Percentiles rank a stretch among this genome's conserved stretches.
phyloP scores from a whole-genome alignment of 2,113 vertebrate species.

The Cromileptes altivelis region DNA sequence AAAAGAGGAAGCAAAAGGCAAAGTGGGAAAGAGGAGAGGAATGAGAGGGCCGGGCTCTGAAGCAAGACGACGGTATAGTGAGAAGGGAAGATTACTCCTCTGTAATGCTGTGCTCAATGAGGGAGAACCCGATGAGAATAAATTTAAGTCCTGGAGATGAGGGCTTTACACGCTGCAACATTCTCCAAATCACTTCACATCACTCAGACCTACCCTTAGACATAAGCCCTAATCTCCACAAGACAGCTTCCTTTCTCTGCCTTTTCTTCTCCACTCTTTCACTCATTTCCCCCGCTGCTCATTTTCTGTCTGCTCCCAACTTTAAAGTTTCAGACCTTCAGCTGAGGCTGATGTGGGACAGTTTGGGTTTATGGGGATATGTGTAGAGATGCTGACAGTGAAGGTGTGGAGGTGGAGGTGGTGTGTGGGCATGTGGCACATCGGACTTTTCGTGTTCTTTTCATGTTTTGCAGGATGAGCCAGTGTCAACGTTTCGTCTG shows the following conservation, averaged over 20 bases:
- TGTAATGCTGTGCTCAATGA: constrained; percentile 63
- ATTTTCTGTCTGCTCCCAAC: background rate
- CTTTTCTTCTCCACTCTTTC: background rate
- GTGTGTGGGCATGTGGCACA: too few species aligned
- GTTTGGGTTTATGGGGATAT: background rate
- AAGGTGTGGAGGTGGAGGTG: too few species aligned
- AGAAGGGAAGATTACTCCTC: constrained; percentile 51
- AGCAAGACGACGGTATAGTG: constrained; percentile 3
- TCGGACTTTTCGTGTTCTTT: too few species aligned
- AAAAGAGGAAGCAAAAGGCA: background rate
- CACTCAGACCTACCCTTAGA: constrained; percentile 46
- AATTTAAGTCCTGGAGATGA: constrained; percentile 56
- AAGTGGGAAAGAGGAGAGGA: background rate
- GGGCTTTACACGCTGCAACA: constrained; percentile 52
- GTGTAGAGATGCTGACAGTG: too few species aligned
- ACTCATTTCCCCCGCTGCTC: background rate
- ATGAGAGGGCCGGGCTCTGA: background rate
- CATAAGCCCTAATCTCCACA: background rate
- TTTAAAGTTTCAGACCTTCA: background rate
- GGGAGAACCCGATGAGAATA: constrained; percentile 58
- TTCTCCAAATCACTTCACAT: constrained; percentile 66
- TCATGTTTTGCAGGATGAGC: too few species aligned
- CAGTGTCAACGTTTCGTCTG: too few species aligned
- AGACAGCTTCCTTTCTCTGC: constrained; percentile 4
- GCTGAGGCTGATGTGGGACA: background rate